Evolutionary conservation across 2,797 vertebrate species (phyloP), one percentile per base, ranked within the genome.

Genomic region (Perodicticus potto): DNA sequence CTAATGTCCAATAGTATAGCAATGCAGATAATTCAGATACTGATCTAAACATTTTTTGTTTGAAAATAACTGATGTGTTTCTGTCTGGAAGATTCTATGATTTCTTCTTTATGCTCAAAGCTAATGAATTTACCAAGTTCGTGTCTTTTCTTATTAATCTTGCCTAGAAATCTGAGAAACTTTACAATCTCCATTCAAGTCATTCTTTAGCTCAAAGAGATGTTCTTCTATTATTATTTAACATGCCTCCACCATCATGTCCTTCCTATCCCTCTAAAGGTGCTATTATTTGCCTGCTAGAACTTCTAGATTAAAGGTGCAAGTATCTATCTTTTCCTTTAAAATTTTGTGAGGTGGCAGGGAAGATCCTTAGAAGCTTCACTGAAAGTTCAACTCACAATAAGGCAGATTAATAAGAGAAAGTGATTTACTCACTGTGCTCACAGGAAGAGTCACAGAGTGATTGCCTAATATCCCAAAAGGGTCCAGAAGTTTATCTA

Each of bases 121-220:
- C 12, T 74, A 59, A 92, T 80, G 19, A 81, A 25, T 78, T 78
- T 59, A 69, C 27, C n/a, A 78, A 12, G 23, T 61, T 59, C 73
- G 1, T 81, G 5, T 61, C 49, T 92, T 78, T 27, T 82, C 40
- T 88, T 67, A 40, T 57, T 95, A 77, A 89, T 87, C 13, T 27
- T 87, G 32, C 34, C n/a, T 76, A 72, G 67, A 92, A 77, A 80
- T 45, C 27, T 40, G 13, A 6, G 29, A 22, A 7, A 29, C 22
- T 80, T 72, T 49, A 59, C 7, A 59, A 40, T 61, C 37, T 80
- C 63, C 6, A 45, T 65, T 94, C 57, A 70, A 80, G 16, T 57
- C 78, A 65, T 34, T 89, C 78, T 73, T 89, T 45, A 74, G 25
- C 20, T 90, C 25, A 65, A 53, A 69, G 81, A 83, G 69, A 89